phyloP scores from a whole-genome alignment of 2,113 vertebrate genomes.

The Pagrus major region DNA sequence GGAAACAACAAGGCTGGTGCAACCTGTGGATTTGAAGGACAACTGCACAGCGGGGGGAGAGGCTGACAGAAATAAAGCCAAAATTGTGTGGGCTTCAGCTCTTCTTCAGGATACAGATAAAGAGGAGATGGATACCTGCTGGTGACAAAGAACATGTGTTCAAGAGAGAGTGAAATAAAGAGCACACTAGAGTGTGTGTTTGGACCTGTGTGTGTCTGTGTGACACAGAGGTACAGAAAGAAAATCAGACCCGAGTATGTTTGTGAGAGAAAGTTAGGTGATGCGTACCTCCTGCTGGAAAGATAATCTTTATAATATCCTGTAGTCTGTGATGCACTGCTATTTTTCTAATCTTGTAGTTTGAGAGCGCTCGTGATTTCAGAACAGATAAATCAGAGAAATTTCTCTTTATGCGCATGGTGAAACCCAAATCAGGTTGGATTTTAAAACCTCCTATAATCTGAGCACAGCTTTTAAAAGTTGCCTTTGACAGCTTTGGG shows the following conservation, averaged over 20 bases:
- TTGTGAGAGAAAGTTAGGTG: constrained; percentile 17
- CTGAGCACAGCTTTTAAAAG: constrained; percentile 13
- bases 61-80: background rate
- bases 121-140: background rate
- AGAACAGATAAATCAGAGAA: constrained; percentile 1
- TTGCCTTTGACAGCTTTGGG: background rate
- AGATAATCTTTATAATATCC: constrained; percentile 45
- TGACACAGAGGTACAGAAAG: constrained; percentile 1
- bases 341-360: constrained; percentile 26
- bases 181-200: background rate
- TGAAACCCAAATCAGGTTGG: background rate
- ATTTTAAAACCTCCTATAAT: constrained; percentile 15
- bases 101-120: constrained; percentile 2
- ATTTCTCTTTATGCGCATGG: background rate
- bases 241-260: background rate
- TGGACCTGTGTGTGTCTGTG: background rate
- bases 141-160: background rate
- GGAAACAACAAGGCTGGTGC: background rate
- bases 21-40: constrained; percentile 10
- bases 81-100: background rate
- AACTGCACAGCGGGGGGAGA: background rate
- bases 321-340: constrained; percentile 7
- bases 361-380: background rate
- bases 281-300: background rate
- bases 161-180: background rate